phyloP scores from a whole-genome alignment of 2,888 invertebrate species.

The Drosophila multiciliata region DNA sequence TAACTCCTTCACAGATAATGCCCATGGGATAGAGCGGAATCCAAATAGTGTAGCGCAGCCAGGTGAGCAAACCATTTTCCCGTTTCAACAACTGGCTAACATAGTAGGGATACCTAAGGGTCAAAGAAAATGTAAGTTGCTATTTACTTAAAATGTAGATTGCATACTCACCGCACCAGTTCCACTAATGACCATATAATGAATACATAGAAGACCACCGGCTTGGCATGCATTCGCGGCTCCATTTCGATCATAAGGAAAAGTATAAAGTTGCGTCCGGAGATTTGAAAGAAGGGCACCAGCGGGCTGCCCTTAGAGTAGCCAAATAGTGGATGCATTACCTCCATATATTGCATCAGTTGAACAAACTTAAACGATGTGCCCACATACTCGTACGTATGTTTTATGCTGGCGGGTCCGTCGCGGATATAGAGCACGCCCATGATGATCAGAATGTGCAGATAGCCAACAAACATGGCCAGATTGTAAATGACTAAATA shows the following conservation, averaged over 20 bases:
- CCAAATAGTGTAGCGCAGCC: slow-evolving; percentile 97
- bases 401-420: slow-evolving; percentile 89
- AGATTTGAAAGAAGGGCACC: slow-evolving; percentile 91
- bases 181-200: slow-evolving; percentile 93
- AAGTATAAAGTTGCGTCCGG: slow-evolving; percentile 91
- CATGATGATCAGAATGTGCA: slow-evolving; percentile 91
- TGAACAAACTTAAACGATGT: slow-evolving; percentile 92
- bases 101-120: slow-evolving; percentile 95
- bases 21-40: slow-evolving; percentile 96
- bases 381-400: slow-evolving; percentile 91
- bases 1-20: slow-evolving; percentile 93
- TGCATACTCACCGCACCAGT: slow-evolving; percentile 89
- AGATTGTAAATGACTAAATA: slow-evolving; percentile 95
- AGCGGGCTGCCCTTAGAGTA: slow-evolving; percentile 92
- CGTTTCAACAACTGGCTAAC: slow-evolving; percentile 91
- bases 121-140: neutral
- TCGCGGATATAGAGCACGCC: slow-evolving; percentile 90
- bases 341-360: slow-evolving; percentile 92
- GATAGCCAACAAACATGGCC: slow-evolving; percentile 94
- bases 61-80: slow-evolving; percentile 91
- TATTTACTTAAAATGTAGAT: neutral
- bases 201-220: slow-evolving; percentile 95
- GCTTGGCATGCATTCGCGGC: slow-evolving; percentile 93
- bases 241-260: slow-evolving; percentile 94
- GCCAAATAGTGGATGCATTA: slow-evolving; percentile 95